These are phyloP conservation scores for Pampus argenteus DNA, from an alignment of 2,797 vertebrate genomes.

Conservation along the genomic window DNA sequence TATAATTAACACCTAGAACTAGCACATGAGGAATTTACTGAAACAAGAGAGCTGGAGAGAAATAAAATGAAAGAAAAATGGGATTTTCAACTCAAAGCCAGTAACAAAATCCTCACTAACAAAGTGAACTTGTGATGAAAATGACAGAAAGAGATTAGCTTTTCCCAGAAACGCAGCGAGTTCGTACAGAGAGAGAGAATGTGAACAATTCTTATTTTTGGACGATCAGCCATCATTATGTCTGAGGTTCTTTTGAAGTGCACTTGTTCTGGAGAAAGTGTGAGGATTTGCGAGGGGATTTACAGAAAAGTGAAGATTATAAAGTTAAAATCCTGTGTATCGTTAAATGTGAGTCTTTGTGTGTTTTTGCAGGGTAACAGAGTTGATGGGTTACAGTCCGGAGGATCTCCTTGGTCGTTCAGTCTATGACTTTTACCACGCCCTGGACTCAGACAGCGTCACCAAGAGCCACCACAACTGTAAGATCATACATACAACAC, in stretches of 20 bases:
- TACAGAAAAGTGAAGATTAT: background rate
- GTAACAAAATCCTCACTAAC: conserved; percentile 41
- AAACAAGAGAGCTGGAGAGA: conserved; percentile 12
- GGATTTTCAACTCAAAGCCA: conserved; percentile 20
- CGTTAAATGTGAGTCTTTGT: conserved; percentile 10
- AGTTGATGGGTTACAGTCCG: conserved; percentile 94
- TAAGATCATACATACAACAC: conserved; percentile 78
- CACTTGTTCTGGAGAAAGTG: background rate
- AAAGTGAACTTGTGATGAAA: conserved; percentile 47
- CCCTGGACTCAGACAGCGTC: conserved; percentile 93
- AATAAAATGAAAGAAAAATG: conserved; percentile 1
- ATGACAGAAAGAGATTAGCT: conserved; percentile 51
- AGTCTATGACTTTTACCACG: conserved; percentile 95
- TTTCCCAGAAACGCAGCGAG: conserved; percentile 37
- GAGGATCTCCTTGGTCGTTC: conserved; percentile 97
- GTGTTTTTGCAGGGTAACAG: conserved; percentile 88
- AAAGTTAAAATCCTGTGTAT: background rate
- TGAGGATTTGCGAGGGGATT: conserved; percentile 10
- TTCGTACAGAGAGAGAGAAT: conserved; percentile 17
- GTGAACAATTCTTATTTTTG: conserved; percentile 44
- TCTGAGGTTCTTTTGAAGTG: conserved; percentile 57
- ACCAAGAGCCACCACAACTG: conserved; percentile 97
- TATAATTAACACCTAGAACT: background rate
- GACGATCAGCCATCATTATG: conserved; percentile 11
- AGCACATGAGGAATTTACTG: background rate